These are phyloP conservation scores for Lates japonicus DNA, from an alignment of 2,797 vertebrate genomes.

Conservation along the genomic window DNA sequence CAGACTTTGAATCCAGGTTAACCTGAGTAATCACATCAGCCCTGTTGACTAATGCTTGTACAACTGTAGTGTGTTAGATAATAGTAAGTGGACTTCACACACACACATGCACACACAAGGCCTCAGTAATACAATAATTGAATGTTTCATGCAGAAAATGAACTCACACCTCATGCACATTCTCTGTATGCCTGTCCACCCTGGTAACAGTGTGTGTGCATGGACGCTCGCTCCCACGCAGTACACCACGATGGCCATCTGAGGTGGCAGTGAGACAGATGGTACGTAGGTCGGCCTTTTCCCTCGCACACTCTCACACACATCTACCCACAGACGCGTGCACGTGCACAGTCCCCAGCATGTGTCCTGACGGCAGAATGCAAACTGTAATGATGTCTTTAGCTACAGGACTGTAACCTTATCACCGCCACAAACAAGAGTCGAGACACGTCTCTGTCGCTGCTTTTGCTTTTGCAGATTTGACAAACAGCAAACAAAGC, in stretches of 20 bases:
- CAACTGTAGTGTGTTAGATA: background rate
- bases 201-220: slow-evolving; percentile 15
- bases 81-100: background rate
- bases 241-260: slow-evolving; percentile 63
- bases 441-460: background rate
- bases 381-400: slow-evolving; percentile 10
- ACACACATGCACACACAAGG: slow-evolving; percentile 13
- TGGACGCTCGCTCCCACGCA: slow-evolving; percentile 38
- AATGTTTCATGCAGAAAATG: slow-evolving; percentile 45
- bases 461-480: background rate
- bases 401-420: background rate
- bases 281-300: slow-evolving; percentile 69
- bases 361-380: slow-evolving; percentile 34
- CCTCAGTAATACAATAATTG: slow-evolving; percentile 35
- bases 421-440: background rate
- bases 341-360: slow-evolving; percentile 10
- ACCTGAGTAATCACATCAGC: background rate
- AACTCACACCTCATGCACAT: slow-evolving; percentile 30
- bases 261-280: slow-evolving; percentile 74
- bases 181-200: slow-evolving; percentile 22
- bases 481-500: background rate
- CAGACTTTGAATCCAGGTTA: too few species aligned
- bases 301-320: slow-evolving; percentile 1
- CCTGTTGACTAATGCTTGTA: background rate
- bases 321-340: background rate